A percentile compares a stretch with the other conserved stretches of the same genome.
phyloP scores from a whole-genome alignment of 53 echinoderm and acorn worm species.

The Paelopatides confundens region DNA sequence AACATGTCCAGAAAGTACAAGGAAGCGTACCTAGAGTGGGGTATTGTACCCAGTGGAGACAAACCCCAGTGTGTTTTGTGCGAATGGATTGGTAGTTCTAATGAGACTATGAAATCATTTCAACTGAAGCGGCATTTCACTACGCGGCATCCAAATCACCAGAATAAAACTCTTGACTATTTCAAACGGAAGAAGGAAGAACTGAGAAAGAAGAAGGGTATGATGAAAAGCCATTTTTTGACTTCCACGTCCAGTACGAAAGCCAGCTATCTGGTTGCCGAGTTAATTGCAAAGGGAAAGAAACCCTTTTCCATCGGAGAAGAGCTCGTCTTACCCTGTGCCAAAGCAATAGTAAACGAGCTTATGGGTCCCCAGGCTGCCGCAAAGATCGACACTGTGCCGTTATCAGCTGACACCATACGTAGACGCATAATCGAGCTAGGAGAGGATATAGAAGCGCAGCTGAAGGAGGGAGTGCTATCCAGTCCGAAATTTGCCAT shows the following conservation, averaged over 20 bases:
- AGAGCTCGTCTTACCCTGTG: conserved; percentile 27
- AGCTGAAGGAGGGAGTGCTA: conserved; percentile 12
- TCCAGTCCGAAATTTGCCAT: conserved; percentile 16
- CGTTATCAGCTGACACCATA: conserved; percentile 23
- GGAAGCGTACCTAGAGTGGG: not conserved
- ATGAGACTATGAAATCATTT: conserved; percentile 17
- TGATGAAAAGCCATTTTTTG: not conserved
- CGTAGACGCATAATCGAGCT: conserved; percentile 10
- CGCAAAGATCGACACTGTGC: not conserved
- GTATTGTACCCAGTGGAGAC: not conserved
- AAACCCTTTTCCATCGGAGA: conserved; percentile 12
- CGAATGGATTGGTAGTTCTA: not conserved
- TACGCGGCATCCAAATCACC: not conserved
- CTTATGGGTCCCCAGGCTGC: conserved; percentile 12
- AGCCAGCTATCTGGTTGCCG: conserved; percentile 37
- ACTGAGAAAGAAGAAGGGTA: not conserved
- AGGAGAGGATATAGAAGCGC: conserved; percentile 39
- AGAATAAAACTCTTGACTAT: conserved; percentile 4
- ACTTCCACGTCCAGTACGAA: not conserved
- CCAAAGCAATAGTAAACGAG: conserved; percentile 17
- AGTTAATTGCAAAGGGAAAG: conserved; percentile 21
- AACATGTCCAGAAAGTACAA: conserved; percentile 23
- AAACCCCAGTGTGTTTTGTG: conserved; percentile 18
- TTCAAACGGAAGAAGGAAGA: conserved; percentile 6
- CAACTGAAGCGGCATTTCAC: not conserved